Base-by-base conservation (phyloP, 2,888 invertebrate species). In the Noctua janthe region DNA sequence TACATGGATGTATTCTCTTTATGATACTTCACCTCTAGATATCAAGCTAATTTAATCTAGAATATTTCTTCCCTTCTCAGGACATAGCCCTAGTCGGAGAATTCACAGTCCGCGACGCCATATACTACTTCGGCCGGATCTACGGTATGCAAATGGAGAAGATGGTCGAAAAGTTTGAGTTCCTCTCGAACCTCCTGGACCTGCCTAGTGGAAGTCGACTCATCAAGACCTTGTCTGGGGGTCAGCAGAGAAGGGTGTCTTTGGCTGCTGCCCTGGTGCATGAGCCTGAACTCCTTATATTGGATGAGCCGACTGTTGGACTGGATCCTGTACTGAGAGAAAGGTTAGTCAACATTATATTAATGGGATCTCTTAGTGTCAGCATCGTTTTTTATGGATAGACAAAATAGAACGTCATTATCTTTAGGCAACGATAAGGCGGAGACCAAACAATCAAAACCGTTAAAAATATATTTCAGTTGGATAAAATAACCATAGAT, bases 221-320 rank as follows among this genome's bases (percentile, higher is more conserved):
- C 20, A 94, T 99, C 79, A 98, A 98, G 91, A 96, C 98, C 81
- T 97, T 98, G 91, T 99, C 99, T 88, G 99, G 99, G 11, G 99
- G 99, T 0, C 99, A 99, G 94, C 99, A 99, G 95, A 97, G 99
- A 82, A 97, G 99, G 75, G 98, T 99, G 0, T 99, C 99, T 0
- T 98, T 99, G 87, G 99, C 99, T 0, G 98, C 98, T 10, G 99
- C 99, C 0, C 95, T 99, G 92, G 97, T 99, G 0, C 99, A 99
- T 92, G 98, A 98, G 88, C 99, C 99, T 0, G 98, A 99, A 93
- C 95, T 99, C 54, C 96, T 99, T 51, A 99, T 99, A 82, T 95
- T 99, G 90, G 99, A 99, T 92, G 99, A 99, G 93, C 99, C 99
- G 0, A 99, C 99, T 0, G 99, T 99, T n/a, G 99, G 99, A 0